Percentiles rank a stretch among this genome's conserved stretches.
Conservation (phyloP, 1,140 invertebrate species). For the Parapsyche elsis region DNA sequence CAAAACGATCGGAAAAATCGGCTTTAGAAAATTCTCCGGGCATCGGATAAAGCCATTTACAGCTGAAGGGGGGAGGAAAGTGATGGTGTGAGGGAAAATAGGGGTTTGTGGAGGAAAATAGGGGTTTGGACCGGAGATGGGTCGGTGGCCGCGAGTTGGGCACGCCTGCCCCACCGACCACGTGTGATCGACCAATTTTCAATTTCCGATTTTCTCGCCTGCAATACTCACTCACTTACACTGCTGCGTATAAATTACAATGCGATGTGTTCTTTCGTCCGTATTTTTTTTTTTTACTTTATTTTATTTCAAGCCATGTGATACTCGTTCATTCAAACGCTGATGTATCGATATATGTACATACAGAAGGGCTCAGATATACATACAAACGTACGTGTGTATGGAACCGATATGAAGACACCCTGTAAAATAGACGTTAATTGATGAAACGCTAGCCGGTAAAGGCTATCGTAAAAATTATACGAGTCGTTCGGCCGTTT, state of each 20-base stretch:
- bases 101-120: background rate
- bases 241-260: background rate
- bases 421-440: no score
- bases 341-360: no score
- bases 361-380: no score
- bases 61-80: conserved; percentile 23
- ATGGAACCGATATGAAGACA: no score
- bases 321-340: no score
- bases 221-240: conserved; percentile 23
- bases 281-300: no score
- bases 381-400: no score
- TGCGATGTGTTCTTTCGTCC: no score
- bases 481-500: no score
- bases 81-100: background rate
- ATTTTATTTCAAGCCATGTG: no score
- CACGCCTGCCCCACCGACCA: conserved; percentile 13
- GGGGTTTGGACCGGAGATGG: conserved; percentile 23
- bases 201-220: conserved; percentile 48
- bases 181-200: conserved; percentile 46
- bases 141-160: conserved; percentile 17
- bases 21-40: conserved; percentile 2
- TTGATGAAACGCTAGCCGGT: no score
- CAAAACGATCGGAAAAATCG: conserved; percentile 31
- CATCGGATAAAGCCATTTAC: conserved; percentile 37
- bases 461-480: no score